Base-by-base conservation (phyloP, 1,140 invertebrate species). In the Drosophila serrata region DNA sequence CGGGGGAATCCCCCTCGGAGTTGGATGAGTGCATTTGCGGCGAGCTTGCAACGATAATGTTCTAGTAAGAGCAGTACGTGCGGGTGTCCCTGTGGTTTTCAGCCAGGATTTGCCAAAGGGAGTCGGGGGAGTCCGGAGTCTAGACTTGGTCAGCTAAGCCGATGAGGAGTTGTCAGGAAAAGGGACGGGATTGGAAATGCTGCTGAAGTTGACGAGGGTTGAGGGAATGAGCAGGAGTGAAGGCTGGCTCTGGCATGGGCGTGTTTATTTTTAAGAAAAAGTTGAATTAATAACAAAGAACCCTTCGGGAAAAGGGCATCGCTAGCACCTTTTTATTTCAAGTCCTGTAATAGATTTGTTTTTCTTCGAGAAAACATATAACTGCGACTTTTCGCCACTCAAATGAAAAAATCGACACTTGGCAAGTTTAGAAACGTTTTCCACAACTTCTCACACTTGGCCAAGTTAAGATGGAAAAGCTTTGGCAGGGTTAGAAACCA, bases 21-120 rank as follows among this genome's bases (percentile, higher is more conserved):
- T 72, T 39, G 81, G 78, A 45, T 74, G 84, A 86, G 82, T 85
- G 82, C 84, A 87, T 87, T 87, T 87, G 82, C 55, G 82, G 84
- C 76, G 42, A 77, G 76, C 82, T 80, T 77, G 68, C 80, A 65
- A 84, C 72, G 79, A 84, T 87, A 87, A 88, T 90, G 72, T 65
- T 60, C 45, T 81, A 58, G 75, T 70, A 74, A 55, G 64, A 51
- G 48, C 6, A 29, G 33, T 40, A 46, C 67, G 53, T 67, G 49
- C 51, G 56, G 60, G 55, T 75, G 78, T 37, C 19, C 35, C 19
- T 55, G 51, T 46, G 59, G 62, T 48, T 77, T 70, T 12, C 8
- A 56, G 79, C 68, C 59, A 62, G 81, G 37, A 65, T 65, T 51
- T 67, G 19, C 45, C 65, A n/a, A 24, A 11, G 35, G 49, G 31